Evolutionary conservation across 2,888 invertebrate species (phyloP).

Genomic region (Leptodirus hochenwartii): DNA sequence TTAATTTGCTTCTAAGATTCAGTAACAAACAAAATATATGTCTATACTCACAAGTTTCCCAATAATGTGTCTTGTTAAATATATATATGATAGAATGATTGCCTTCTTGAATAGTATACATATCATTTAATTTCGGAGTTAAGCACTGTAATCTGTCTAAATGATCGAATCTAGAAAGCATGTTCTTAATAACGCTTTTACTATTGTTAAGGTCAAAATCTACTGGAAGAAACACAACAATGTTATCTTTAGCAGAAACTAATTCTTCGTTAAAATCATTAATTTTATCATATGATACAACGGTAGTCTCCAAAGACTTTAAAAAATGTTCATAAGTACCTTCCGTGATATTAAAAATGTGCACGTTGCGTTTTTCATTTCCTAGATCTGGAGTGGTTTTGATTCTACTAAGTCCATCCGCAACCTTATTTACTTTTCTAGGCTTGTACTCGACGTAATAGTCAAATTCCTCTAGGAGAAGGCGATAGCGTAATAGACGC

Average conservation of each 20-base stretch:
- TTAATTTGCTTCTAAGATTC: slow-evolving; percentile 7
- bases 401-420: not conserved
- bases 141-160: too few relatives aligned
- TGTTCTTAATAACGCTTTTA: too few relatives aligned
- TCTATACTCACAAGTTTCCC: slow-evolving; percentile 7
- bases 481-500: not conserved
- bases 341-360: too few relatives aligned
- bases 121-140: not conserved
- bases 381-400: not conserved
- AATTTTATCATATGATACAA: too few relatives aligned
- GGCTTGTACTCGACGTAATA: not conserved
- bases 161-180: too few relatives aligned
- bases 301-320: too few relatives aligned
- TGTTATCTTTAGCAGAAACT: too few relatives aligned
- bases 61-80: slow-evolving; percentile 4
- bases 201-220: too few relatives aligned
- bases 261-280: too few relatives aligned
- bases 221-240: too few relatives aligned
- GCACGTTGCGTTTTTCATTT: not conserved
- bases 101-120: not conserved
- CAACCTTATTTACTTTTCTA: not conserved
- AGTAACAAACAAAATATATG: slow-evolving; percentile 6
- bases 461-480: not conserved
- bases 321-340: too few relatives aligned
- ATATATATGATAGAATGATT: not conserved